phyloP scores from a whole-genome alignment of 1,140 invertebrate species.

The Megalonaias nervosa region DNA sequence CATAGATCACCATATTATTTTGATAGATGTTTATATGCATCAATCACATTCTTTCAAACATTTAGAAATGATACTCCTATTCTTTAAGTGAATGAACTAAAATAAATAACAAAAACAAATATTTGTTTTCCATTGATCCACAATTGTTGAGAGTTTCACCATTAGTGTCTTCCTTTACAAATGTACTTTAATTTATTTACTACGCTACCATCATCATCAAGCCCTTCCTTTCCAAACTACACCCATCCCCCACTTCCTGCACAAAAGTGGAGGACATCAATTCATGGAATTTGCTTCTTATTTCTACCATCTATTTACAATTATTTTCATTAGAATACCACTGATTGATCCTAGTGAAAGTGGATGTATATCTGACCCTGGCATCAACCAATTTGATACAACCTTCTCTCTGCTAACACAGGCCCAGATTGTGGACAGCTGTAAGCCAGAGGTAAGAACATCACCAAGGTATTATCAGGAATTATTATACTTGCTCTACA shows the following conservation, averaged over 20 bases:
- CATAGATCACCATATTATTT: too few relatives aligned
- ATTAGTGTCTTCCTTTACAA: too few relatives aligned
- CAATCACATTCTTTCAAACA: too few relatives aligned
- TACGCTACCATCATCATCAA: too few relatives aligned
- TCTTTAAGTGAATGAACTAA: too few relatives aligned
- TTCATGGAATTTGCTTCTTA: neutral
- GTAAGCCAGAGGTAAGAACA: neutral
- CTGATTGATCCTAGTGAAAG: neutral
- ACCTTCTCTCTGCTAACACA: conserved; percentile 38
- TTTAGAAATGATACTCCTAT: too few relatives aligned
- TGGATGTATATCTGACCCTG: too few relatives aligned
- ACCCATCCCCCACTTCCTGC: neutral
- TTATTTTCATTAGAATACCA: neutral
- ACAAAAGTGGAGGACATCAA: neutral
- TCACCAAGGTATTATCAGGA: neutral
- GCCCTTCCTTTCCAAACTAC: neutral
- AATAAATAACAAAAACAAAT: too few relatives aligned
- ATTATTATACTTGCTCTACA: conserved; percentile 10
- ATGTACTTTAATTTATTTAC: too few relatives aligned
- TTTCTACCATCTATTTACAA: neutral
- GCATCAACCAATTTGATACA: conserved; percentile 31
- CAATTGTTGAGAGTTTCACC: too few relatives aligned
- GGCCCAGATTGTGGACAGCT: conserved; percentile 35
- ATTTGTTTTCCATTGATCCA: too few relatives aligned
- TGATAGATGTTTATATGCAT: too few relatives aligned